Percentiles rank a stretch among this genome's conserved stretches.
These are phyloP conservation scores for Sturnus vulgaris DNA, from an alignment of 2,113 vertebrate species.

Conservation along the genomic window DNA sequence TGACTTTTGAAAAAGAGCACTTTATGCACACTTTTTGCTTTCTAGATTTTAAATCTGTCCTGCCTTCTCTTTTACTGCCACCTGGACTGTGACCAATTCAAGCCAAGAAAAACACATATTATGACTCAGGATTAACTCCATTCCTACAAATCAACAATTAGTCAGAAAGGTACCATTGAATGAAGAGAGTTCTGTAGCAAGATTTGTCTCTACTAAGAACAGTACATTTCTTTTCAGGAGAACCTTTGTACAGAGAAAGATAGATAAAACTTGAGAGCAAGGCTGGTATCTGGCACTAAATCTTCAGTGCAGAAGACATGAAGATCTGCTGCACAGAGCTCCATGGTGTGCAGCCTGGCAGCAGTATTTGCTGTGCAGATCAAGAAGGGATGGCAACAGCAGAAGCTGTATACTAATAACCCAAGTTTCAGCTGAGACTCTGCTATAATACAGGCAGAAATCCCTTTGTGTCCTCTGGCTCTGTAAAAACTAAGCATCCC, in stretches of 20 bases:
- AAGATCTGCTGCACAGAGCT: background rate
- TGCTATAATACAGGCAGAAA: background rate
- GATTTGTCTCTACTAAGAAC: background rate
- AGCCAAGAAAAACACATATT: background rate
- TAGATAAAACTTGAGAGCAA: background rate
- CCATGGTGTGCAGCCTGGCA: accelerated
- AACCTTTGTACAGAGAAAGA: background rate
- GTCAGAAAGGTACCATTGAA: background rate
- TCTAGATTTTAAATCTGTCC: background rate
- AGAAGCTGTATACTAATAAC: background rate
- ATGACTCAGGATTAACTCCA: background rate
- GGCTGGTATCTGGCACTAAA: background rate
- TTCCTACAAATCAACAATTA: background rate
- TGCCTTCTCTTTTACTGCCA: background rate
- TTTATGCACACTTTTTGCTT: background rate
- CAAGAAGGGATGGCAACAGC: background rate
- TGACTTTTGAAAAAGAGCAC: background rate
- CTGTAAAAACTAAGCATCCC: background rate
- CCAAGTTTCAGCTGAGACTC: background rate
- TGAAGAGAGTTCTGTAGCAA: background rate
- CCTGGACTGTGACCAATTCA: background rate
- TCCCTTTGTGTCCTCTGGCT: background rate
- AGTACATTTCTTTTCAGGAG: background rate
- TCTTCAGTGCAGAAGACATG: background rate
- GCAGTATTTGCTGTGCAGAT: background rate